Evolutionary conservation across 1,140 invertebrate species (phyloP).

Genomic region (Trachymyrmex cornetzi): DNA sequence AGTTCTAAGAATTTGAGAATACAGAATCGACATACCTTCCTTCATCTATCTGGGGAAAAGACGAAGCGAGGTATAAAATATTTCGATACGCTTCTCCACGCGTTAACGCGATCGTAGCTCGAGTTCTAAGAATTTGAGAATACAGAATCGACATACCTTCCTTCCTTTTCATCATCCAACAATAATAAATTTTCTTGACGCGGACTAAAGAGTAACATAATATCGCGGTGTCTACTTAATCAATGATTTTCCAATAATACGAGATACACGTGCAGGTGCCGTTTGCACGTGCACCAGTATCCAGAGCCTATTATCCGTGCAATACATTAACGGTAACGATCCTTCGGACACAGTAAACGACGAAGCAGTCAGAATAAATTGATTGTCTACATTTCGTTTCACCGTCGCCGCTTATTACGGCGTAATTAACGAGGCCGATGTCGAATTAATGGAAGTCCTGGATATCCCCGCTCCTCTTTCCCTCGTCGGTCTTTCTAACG

Average conservation of each 20-base stretch:
- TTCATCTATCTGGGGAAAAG: neutral
- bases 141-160: neutral
- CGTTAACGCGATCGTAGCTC: neutral
- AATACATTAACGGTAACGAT: conserved; percentile 51
- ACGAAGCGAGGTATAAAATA: neutral
- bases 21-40: neutral
- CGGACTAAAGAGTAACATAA: neutral
- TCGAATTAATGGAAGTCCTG: conserved; percentile 56
- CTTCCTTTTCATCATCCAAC: neutral
- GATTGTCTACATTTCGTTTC: conserved; percentile 68
- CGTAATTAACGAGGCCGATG: conserved; percentile 65
- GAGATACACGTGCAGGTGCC: neutral
- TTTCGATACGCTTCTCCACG: neutral
- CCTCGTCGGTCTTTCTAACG: conserved; percentile 1
- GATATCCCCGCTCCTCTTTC: neutral
- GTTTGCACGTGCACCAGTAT: conserved; percentile 18
- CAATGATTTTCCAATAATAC: conserved; percentile 20
- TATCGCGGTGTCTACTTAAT: conserved; percentile 7
- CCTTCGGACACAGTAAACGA: conserved; percentile 60
- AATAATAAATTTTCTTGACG: neutral
- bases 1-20: conserved; percentile 3
- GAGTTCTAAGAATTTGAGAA: neutral
- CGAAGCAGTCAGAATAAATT: conserved; percentile 52
- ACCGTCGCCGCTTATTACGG: conserved; percentile 52
- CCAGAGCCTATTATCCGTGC: conserved; percentile 7